phyloP scores from a whole-genome alignment of 2,888 invertebrate species.

The Ischnura elegans region DNA sequence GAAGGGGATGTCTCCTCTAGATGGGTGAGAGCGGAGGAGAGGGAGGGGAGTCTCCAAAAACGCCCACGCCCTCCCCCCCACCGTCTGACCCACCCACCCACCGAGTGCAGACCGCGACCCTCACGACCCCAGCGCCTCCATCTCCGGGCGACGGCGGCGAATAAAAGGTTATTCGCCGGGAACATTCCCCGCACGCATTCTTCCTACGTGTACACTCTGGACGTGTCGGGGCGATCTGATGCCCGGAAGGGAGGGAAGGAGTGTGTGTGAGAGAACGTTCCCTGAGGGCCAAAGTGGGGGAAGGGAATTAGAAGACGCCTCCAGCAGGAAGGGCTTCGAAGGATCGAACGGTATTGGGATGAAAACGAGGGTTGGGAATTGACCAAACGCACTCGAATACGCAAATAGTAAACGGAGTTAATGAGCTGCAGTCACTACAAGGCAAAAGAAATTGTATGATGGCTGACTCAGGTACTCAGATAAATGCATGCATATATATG shows the following conservation, averaged over 20 bases:
- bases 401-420: too few species aligned
- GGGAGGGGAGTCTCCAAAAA: not conserved
- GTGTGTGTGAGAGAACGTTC: not conserved
- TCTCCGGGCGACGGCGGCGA: not conserved
- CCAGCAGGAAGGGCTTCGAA: not conserved
- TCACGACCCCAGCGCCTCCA: not conserved
- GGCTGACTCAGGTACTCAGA: too few species aligned
- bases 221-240: slow-evolving; percentile 17
- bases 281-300: not conserved
- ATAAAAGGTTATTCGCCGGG: slow-evolving; percentile 6
- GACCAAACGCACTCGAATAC: too few species aligned
- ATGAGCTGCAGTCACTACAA: too few species aligned
- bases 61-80: too few species aligned
- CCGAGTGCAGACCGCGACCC: not conserved
- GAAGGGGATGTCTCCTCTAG: not conserved
- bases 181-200: slow-evolving; percentile 13
- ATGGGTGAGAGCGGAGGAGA: not conserved
- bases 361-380: not conserved
- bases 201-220: not conserved
- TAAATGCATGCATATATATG: too few species aligned
- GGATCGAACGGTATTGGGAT: not conserved
- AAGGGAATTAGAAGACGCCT: not conserved
- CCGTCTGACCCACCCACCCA: not conserved
- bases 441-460: too few species aligned
- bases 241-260: not conserved